Conservation (phyloP, 2,888 invertebrate species). For the Biston stratarius region DNA sequence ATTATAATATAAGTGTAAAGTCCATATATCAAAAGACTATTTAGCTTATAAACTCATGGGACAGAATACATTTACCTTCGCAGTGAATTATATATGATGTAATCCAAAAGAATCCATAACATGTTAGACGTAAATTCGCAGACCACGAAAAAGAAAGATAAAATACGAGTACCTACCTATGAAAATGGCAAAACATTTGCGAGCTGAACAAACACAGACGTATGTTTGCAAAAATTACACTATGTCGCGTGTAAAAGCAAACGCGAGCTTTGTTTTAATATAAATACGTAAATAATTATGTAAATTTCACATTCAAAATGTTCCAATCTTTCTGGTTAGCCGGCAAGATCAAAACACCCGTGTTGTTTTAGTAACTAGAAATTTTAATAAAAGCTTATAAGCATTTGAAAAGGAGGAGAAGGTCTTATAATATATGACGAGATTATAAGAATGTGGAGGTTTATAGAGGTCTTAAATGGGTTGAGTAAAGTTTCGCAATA, state of each 20-base stretch:
- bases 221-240: slow-evolving; percentile 44
- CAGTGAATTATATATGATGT: not conserved
- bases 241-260: slow-evolving; percentile 46
- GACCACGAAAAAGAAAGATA: not conserved
- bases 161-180: not conserved
- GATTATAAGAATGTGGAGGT: slow-evolving; percentile 16
- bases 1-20: too few species aligned
- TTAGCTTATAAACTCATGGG: not conserved
- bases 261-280: slow-evolving; percentile 12
- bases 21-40: not conserved
- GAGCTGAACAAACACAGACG: slow-evolving; percentile 58
- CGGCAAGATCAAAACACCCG: not conserved
- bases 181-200: slow-evolving; percentile 43
- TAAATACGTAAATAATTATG: not conserved
- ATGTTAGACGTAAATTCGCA: not conserved
- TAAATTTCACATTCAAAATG: not conserved
- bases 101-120: slow-evolving; percentile 13
- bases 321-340: not conserved
- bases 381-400: slow-evolving; percentile 21
- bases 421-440: slow-evolving; percentile 18
- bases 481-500: slow-evolving; percentile 12
- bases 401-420: slow-evolving; percentile 20
- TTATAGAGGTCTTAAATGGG: slow-evolving; percentile 4
- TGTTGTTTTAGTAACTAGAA: slow-evolving; percentile 10
- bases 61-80: not conserved